Conservation (phyloP, 1,140 invertebrate species). For the Zaprionus tsacasi region DNA sequence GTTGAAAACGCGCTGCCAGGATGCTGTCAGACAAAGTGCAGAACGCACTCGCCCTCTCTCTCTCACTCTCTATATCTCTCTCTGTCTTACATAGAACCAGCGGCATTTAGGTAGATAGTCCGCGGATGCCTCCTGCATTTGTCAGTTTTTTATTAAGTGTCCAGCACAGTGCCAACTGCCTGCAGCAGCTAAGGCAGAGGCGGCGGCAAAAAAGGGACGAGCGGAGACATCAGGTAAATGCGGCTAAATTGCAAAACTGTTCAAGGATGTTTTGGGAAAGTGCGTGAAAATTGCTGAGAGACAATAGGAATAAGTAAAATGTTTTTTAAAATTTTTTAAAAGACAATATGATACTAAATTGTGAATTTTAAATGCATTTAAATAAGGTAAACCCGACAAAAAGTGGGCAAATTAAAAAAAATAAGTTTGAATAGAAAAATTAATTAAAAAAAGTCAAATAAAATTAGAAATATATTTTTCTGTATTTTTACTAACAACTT, state of each 20-base stretch:
- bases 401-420: too few species aligned
- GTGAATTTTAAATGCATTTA: too few species aligned
- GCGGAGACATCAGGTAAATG: conserved; percentile 59
- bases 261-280: not conserved
- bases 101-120: conserved; percentile 73
- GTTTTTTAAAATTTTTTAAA: too few species aligned
- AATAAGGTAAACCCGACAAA: too few species aligned
- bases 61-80: conserved; percentile 15
- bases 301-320: not conserved
- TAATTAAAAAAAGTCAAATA: too few species aligned
- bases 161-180: conserved; percentile 39
- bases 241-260: conserved; percentile 37
- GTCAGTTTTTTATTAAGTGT: conserved; percentile 74
- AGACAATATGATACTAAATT: too few species aligned
- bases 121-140: conserved; percentile 56
- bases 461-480: too few species aligned
- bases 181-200: not conserved
- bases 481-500: too few species aligned
- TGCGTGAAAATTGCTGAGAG: conserved; percentile 1
- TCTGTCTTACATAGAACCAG: conserved; percentile 5
- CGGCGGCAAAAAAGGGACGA: conserved; percentile 20
- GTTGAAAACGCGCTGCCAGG: conserved; percentile 71
- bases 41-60: conserved; percentile 28
- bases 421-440: too few species aligned
- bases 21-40: conserved; percentile 55